Evolutionary conservation across 2,888 invertebrate genomes (phyloP).

Genomic region (Rhyacophila evoluta): DNA sequence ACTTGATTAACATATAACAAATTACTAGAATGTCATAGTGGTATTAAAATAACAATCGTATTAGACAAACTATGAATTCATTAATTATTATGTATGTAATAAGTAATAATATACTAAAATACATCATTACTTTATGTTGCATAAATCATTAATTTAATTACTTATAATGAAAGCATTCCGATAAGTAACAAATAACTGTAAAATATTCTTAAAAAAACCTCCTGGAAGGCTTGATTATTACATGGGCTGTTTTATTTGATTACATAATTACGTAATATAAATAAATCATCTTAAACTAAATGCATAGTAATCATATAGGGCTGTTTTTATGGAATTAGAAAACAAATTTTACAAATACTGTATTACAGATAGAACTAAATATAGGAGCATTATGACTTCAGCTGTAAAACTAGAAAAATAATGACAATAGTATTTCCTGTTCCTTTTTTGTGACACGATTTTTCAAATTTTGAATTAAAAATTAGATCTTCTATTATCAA

Average conservation of each 20-base stretch:
- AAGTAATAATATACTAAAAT: neutral
- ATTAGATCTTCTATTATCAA: too few species aligned
- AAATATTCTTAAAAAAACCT: neutral
- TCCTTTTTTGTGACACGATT: too few species aligned
- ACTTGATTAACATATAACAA: too few species aligned
- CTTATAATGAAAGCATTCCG: neutral
- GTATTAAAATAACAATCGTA: neutral
- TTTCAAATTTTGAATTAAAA: too few species aligned
- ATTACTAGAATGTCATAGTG: neutral
- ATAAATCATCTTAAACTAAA: conserved; percentile 2
- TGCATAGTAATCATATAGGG: neutral
- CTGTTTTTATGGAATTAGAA: neutral
- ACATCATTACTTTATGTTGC: neutral
- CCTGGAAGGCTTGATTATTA: neutral
- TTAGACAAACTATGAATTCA: neutral
- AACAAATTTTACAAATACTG: neutral
- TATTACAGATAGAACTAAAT: neutral
- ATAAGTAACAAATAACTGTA: neutral
- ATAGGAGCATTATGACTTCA: too few species aligned
- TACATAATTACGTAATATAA: neutral
- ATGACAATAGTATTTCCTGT: too few species aligned
- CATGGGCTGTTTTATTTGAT: neutral
- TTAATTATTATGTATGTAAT: neutral
- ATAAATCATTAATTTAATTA: neutral
- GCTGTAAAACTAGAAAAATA: neutral